These are phyloP conservation scores for Chesias legatella DNA, from an alignment of 2,888 invertebrate species.

Conservation along the genomic window DNA sequence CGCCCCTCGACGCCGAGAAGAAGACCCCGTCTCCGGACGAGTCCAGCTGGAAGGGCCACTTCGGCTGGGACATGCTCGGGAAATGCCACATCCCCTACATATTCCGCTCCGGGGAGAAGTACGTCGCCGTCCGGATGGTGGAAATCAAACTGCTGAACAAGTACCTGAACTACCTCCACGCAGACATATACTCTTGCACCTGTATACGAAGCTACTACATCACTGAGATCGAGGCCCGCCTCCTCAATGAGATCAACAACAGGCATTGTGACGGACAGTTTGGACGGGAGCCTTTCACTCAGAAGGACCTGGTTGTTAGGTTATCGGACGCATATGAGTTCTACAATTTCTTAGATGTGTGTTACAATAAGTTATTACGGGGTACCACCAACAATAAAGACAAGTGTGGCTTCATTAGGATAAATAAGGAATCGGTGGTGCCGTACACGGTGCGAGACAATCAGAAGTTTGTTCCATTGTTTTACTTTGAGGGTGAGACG, in stretches of 20 bases:
- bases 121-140: conserved; percentile 96
- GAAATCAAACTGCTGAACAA: conserved; percentile 94
- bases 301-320: conserved; percentile 93
- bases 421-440: conserved; percentile 95
- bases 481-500: conserved; percentile 94
- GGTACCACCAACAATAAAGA: conserved; percentile 86
- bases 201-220: conserved; percentile 96
- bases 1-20: conserved; percentile 57
- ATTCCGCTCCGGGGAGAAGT: conserved; percentile 89
- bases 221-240: conserved; percentile 92
- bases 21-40: conserved; percentile 82
- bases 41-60: conserved; percentile 89
- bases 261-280: conserved; percentile 95
- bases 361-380: conserved; percentile 89
- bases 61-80: conserved; percentile 95
- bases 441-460: conserved; percentile 92
- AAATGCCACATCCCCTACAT: conserved; percentile 94
- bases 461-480: conserved; percentile 94
- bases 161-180: conserved; percentile 92
- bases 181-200: conserved; percentile 94
- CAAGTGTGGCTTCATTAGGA: conserved; percentile 94
- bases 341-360: conserved; percentile 93
- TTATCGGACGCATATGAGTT: conserved; percentile 94
- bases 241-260: conserved; percentile 95
- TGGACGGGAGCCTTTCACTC: conserved; percentile 92